Conservation (phyloP, 2,113 vertebrate genomes). For the Probosciger aterrimus region DNA sequence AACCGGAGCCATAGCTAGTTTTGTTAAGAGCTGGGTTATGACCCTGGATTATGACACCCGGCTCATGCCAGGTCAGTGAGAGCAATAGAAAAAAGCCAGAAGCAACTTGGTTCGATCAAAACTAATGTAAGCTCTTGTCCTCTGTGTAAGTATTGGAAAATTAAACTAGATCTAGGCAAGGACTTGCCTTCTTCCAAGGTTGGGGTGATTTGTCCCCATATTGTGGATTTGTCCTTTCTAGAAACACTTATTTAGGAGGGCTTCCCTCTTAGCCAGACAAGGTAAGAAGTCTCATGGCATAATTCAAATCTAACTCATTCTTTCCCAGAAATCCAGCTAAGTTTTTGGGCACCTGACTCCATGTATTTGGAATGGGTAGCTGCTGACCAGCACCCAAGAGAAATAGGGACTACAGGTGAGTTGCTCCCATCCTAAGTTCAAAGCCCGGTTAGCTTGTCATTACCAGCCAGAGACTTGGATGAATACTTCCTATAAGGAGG, state of each 20-base stretch:
- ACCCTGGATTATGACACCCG: background rate
- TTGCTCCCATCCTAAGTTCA: background rate
- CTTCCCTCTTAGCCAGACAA: background rate
- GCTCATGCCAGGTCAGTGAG: background rate
- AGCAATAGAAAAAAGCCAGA: background rate
- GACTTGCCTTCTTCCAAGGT: background rate
- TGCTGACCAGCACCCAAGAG: background rate
- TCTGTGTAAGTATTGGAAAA: background rate
- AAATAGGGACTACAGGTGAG: background rate
- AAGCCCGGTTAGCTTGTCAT: background rate
- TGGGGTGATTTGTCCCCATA: background rate
- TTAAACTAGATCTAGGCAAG: background rate
- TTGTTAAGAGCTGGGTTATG: background rate
- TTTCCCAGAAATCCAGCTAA: background rate
- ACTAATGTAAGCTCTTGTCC: background rate
- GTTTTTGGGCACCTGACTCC: background rate
- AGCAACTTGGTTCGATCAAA: background rate
- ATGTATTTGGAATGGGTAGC: background rate
- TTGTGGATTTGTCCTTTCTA: no score
- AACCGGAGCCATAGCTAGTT: background rate
- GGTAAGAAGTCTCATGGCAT: background rate
- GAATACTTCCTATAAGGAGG: background rate
- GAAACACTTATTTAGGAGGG: background rate
- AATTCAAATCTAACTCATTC: background rate
- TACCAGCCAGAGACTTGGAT: background rate